Percentiles rank a stretch among this genome's conserved stretches.
These are phyloP conservation scores for Pissodes strobi DNA, from an alignment of 1,140 invertebrate species.

Conservation along the genomic window DNA sequence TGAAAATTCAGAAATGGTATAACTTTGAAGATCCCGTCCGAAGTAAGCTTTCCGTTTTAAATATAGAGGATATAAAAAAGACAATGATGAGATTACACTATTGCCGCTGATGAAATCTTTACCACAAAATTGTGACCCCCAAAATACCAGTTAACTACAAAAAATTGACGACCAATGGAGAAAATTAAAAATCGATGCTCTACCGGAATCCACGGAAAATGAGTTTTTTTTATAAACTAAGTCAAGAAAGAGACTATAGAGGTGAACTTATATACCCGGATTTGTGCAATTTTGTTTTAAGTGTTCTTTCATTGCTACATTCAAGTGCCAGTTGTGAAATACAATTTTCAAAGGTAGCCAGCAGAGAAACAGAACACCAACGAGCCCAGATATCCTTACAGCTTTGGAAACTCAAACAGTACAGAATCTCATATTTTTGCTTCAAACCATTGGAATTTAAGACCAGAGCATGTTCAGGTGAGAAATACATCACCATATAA, in stretches of 20 bases:
- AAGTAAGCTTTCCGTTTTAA: background rate
- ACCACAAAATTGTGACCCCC: background rate
- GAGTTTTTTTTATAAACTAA: slow-evolving; percentile 11
- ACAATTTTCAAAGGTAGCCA: slow-evolving; percentile 9
- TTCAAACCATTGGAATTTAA: too few relatives aligned
- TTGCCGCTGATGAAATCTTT: background rate
- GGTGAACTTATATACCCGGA: background rate
- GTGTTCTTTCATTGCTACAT: slow-evolving; percentile 7
- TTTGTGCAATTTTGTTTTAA: slow-evolving; percentile 7
- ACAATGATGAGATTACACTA: background rate
- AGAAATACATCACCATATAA: too few relatives aligned
- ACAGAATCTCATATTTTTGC: too few relatives aligned
- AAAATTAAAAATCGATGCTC: slow-evolving; percentile 1
- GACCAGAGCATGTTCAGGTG: too few relatives aligned
- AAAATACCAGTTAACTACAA: background rate
- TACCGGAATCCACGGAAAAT: too few relatives aligned
- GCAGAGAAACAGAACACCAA: too few relatives aligned
- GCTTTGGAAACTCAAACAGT: too few relatives aligned
- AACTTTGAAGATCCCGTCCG: slow-evolving; percentile 9
- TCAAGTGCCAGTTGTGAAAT: slow-evolving; percentile 8
- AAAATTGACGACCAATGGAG: slow-evolving; percentile 15
- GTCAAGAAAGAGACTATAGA: background rate
- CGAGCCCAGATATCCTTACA: too few relatives aligned
- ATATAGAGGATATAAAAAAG: background rate
- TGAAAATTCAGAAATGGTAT: slow-evolving; percentile 2